phyloP scores from a whole-genome alignment of 2,888 invertebrate genomes.

The Muscina levida region DNA sequence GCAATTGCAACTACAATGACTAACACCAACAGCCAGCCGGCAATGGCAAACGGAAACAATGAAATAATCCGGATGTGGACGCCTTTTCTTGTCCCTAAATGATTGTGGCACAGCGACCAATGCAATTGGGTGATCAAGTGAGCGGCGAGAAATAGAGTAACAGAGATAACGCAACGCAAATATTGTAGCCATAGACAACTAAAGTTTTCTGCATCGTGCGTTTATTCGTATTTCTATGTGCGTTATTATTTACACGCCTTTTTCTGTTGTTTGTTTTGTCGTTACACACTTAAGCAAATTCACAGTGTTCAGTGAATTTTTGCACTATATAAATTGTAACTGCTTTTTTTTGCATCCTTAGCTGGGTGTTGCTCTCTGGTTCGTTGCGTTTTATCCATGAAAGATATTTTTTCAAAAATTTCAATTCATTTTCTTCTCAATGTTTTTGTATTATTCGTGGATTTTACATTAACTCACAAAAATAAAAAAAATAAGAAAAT shows the following conservation, averaged over 20 bases:
- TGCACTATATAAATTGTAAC: conserved; percentile 28
- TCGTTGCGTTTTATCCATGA: conserved; percentile 10
- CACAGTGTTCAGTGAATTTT: conserved; percentile 23
- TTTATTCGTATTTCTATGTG: not conserved
- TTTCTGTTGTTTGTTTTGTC: too few species aligned
- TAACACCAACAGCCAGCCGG: not conserved
- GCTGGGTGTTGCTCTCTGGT: not conserved
- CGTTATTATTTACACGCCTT: too few species aligned
- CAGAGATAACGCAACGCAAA: too few species aligned
- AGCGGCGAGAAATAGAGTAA: too few species aligned
- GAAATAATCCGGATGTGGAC: conserved; percentile 55
- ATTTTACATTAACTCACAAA: conserved; percentile 38
- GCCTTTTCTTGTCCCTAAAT: conserved; percentile 39
- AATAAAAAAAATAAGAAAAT: too few species aligned
- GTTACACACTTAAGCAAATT: too few species aligned
- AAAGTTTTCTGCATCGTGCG: not conserved
- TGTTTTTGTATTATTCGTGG: conserved; percentile 18
- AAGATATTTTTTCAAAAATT: not conserved
- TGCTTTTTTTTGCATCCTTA: conserved; percentile 17
- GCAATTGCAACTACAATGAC: not conserved
- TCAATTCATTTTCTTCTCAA: not conserved
- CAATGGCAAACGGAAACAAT: conserved; percentile 25
- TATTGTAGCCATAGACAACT: too few species aligned
- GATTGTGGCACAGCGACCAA: not conserved
- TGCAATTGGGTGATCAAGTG: too few species aligned